A percentile compares a stretch with the other conserved stretches of the same genome.
Conservation (phyloP, 2,113 vertebrate species). For the Mus spicilegus region DNA sequence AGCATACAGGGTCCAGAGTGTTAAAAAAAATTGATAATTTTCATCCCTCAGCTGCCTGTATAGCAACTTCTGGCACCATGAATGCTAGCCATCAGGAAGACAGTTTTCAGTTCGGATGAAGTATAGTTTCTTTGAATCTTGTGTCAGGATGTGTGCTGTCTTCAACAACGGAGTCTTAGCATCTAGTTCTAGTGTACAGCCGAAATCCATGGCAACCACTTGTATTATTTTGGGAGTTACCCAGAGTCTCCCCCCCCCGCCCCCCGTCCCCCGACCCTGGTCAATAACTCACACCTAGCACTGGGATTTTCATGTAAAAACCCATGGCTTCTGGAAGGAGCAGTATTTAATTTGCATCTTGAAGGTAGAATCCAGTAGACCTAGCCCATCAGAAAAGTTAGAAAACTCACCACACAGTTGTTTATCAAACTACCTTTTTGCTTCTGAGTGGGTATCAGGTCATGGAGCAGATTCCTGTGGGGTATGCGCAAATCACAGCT, state of each 20-base stretch:
- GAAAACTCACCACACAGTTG: background rate
- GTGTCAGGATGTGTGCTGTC: background rate
- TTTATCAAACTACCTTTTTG: background rate
- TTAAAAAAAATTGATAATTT: background rate
- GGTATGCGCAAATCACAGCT: no score
- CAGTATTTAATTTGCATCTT: slow-evolving; percentile 20
- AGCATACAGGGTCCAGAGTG: background rate
- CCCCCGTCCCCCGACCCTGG: background rate
- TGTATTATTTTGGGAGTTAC: background rate
- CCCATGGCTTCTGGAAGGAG: background rate
- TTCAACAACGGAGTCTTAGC: background rate
- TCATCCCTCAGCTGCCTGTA: no score
- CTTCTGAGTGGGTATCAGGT: background rate
- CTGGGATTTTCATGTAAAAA: background rate
- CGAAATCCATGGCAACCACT: background rate
- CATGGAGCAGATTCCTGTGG: background rate
- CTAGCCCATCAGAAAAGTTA: background rate
- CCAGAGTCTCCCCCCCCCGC: background rate
- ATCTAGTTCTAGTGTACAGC: background rate
- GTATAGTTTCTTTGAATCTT: background rate
- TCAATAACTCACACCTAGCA: background rate
- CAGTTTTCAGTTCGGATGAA: background rate
- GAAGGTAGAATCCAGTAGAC: background rate
- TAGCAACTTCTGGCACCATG: background rate
- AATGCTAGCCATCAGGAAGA: background rate